Evolutionary conservation across 2,113 vertebrate genomes (phyloP), one percentile per base, ranked within the genome.

Genomic region (Nannospalax galili): DNA sequence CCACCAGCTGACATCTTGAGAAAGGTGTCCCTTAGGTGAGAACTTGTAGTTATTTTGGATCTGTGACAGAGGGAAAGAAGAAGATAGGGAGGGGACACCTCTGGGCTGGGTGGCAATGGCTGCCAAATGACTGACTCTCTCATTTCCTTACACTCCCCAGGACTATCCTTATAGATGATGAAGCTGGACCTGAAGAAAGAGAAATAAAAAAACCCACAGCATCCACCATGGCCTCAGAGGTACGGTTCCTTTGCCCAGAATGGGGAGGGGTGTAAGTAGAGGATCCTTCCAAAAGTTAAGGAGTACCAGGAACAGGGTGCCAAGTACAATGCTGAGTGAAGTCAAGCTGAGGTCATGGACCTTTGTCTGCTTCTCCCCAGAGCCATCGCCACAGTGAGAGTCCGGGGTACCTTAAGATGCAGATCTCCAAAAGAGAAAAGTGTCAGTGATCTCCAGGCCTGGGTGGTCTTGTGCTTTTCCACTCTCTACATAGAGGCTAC

Each of bases 111-210:
- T 3, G 22, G 3, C 19, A 22, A 45, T 10, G 40, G 40, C 12
- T 72, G n/a, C 42, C 75, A 7, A 30, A 1, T 15, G 40, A 88
- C 42, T 95, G 69, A 95, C 16, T 86, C 86, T 77, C 45, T 56
- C 28, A 1, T 93, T 70, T 90, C 32, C 7, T 93, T 95, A 14
- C 75, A 70, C 73, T 82, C 81, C 75, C 15, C 78, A 98, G 97
- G 90, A 85, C 69, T 19, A 16, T 82, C 69, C 65, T 84, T 16
- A 69, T 67, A 37, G 52, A 72, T 78, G 95, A 97, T 60, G 92
- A 93, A 1, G 6, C 40, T 10, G 26, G 2, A 3, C 16, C 48
- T 42, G 85, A 97, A 88, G 96, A 93, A 56, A 60, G 42, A 88
- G 95, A 96, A 67, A 8, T 5, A 16, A 58, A 7, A 37, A 82